phyloP scores from a whole-genome alignment of 2,888 invertebrate species.

The Gastracanthus pulcherrimus region DNA sequence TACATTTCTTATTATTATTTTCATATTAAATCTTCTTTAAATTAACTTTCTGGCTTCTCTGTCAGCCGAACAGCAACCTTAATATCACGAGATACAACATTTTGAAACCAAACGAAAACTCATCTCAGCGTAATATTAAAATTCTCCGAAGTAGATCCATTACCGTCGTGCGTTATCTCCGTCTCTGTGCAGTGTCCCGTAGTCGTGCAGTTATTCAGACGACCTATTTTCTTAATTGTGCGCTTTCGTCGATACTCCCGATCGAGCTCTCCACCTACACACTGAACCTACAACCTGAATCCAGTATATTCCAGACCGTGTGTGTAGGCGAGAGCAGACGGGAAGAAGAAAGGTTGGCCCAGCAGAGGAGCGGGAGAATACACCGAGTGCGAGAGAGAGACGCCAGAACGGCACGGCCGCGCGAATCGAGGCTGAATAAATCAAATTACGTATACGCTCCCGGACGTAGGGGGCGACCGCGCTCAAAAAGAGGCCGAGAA shows the following conservation, averaged over 20 bases:
- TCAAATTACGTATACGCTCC: slow-evolving; percentile 39
- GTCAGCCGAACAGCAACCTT: too few species aligned
- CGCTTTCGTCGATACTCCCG: slow-evolving; percentile 2
- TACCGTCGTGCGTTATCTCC: neutral
- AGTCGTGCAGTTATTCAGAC: neutral
- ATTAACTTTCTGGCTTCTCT: too few species aligned
- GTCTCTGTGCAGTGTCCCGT: neutral
- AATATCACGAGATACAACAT: too few species aligned
- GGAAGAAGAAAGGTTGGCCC: neutral
- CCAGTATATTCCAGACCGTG: too few species aligned
- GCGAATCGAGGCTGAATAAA: slow-evolving; percentile 37
- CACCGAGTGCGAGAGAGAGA: neutral
- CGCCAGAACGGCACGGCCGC: too few species aligned
- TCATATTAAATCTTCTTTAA: too few species aligned
- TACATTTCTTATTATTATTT: too few species aligned
- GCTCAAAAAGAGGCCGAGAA: neutral
- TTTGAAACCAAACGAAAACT: neutral
- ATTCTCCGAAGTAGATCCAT: too few species aligned
- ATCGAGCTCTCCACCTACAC: neutral
- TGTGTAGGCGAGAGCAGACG: too few species aligned
- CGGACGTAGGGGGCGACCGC: slow-evolving; percentile 6
- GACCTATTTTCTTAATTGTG: slow-evolving; percentile 37
- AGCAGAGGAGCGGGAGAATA: neutral
- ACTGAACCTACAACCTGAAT: neutral
- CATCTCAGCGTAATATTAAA: neutral